phyloP scores from a whole-genome alignment of 2,113 vertebrate species.

The Hemibagrus wyckioides region DNA sequence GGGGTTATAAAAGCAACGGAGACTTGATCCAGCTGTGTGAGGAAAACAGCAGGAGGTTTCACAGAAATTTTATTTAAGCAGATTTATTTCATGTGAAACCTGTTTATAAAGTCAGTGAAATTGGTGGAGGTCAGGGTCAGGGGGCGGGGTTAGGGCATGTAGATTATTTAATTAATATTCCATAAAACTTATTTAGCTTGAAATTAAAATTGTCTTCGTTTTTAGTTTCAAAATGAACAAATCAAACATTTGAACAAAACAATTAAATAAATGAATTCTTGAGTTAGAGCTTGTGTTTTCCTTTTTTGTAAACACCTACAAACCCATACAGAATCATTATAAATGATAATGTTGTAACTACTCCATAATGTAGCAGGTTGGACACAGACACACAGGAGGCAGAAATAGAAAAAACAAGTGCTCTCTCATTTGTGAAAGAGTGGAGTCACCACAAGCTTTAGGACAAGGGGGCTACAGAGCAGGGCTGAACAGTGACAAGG shows the following conservation, averaged over 20 bases:
- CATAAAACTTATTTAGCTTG: too few species aligned
- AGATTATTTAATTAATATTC: neutral
- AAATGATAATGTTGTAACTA: too few species aligned
- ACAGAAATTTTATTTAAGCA: neutral
- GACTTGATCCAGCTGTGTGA: neutral
- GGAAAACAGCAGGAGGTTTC: neutral
- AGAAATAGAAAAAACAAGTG: too few species aligned
- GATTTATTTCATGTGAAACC: neutral
- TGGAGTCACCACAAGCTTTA: too few species aligned
- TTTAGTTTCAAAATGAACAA: neutral
- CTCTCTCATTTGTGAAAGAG: too few species aligned
- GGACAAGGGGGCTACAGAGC: too few species aligned
- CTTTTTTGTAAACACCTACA: neutral
- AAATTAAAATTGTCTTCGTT: neutral
- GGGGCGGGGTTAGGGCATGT: neutral
- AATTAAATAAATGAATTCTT: neutral
- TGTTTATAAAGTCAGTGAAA: neutral
- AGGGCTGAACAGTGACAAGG: too few species aligned
- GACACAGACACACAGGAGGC: too few species aligned
- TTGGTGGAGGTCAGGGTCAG: neutral
- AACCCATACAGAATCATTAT: neutral
- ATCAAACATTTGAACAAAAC: neutral
- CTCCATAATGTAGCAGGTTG: too few species aligned
- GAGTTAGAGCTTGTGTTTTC: neutral
- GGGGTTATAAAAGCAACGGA: neutral